phyloP scores from a whole-genome alignment of 2,797 vertebrate genomes.

The Tokudaia tokunoshimensis region DNA sequence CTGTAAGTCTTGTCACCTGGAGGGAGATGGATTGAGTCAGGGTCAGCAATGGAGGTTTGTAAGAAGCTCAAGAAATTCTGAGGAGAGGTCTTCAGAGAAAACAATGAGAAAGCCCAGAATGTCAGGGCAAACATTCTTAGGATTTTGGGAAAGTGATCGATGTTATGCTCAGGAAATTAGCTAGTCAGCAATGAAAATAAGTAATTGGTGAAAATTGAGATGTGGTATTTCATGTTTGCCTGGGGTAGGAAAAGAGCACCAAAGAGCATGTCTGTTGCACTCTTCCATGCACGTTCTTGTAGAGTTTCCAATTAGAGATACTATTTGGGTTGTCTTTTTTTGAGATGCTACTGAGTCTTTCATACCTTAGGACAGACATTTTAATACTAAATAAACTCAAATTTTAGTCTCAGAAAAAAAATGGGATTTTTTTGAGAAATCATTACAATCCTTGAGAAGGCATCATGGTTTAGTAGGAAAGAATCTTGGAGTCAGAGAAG shows the following conservation, averaged over 20 bases:
- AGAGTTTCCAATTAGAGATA: constrained; percentile 38
- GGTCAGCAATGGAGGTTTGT: neutral
- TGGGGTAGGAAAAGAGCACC: constrained; percentile 9
- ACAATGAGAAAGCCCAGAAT: neutral
- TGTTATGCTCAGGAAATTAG: neutral
- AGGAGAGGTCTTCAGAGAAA: neutral
- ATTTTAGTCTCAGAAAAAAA: constrained; percentile 61
- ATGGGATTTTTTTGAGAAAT: constrained; percentile 57
- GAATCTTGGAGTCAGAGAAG: constrained; percentile 37
- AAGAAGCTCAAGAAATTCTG: neutral
- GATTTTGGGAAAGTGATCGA: neutral
- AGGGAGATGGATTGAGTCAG: neutral
- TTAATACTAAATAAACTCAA: constrained; percentile 62
- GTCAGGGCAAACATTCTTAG: neutral
- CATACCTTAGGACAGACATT: constrained; percentile 56
- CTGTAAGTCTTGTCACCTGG: neutral
- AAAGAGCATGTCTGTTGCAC: neutral
- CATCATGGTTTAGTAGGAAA: constrained; percentile 51
- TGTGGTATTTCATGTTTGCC: constrained; percentile 57
- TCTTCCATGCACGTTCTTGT: neutral
- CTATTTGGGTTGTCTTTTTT: constrained; percentile 50
- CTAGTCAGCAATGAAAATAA: neutral
- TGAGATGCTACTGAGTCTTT: constrained; percentile 47
- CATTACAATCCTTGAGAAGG: constrained; percentile 39
- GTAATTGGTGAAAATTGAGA: neutral